Base-by-base conservation (phyloP, 2,888 invertebrate species). In the Sicus ferrugineus region DNA sequence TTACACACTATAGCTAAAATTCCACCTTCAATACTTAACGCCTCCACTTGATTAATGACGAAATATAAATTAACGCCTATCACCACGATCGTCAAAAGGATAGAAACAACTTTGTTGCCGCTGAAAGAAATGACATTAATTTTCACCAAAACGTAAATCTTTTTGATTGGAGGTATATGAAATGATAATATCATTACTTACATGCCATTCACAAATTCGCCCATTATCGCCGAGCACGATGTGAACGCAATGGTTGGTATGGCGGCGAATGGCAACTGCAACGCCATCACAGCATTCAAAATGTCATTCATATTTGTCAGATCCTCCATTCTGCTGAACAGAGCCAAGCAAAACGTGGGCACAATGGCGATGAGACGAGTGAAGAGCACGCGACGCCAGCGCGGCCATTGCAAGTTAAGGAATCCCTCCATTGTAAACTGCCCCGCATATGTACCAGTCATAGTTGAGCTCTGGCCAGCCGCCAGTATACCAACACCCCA, bases 341-440 rank as follows among this genome's bases (percentile, higher is more conserved):
- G 89, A 0, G 92, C 92, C 50, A 92, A 87, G 72, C 89, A 89
- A 77, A 93, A 91, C 1, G 93, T 93, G 42, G 87, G 87, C 54
- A 86, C 78, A 68, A 96, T 95, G 30, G 96, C 96, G 76, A 96
- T 92, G 6, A 90, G 88, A 75, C 96, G 89, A 0, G 96, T 96
- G 76, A 96, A 88, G 23, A 95, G 85, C 0, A 96, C 94, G 80
- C 96, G 86, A 84, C 92, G 92, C 96, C 95, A 96, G 48, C 93
- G 88, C 0, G 92, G 89, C 95, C 95, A 95, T 77, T 91, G 90
- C 19, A 95, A 86, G 80, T 94, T 92, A 23, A 95, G 85, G 81
- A 95, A 95, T 14, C 95, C 95, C 88, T 94, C 93, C 94, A 94
- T 94, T 0, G 92, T 91, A 83, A 94, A 94, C 82, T 94, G 94